phyloP scores from a whole-genome alignment of 23 tunicate genomes.

The Trididemnum miniatum region DNA sequence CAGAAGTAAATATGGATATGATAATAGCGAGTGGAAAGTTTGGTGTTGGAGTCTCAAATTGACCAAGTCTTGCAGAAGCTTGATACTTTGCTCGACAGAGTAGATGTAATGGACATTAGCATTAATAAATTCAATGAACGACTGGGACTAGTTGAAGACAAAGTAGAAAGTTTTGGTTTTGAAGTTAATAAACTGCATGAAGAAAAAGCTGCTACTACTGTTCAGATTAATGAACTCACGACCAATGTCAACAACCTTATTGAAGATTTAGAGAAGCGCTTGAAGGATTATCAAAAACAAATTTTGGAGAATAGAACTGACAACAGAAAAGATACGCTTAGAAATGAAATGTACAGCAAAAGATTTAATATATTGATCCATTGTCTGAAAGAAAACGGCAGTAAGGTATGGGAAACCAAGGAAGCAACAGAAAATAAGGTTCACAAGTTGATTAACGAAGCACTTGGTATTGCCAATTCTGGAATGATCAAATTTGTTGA shows the following conservation, averaged over 20 bases:
- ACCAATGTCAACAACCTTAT: no score
- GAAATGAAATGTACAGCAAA: not conserved
- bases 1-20: no score
- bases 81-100: not conserved
- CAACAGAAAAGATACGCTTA: not conserved
- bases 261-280: no score
- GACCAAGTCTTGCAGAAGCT: no score
- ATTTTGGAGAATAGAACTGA: not conserved
- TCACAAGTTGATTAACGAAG: not conserved
- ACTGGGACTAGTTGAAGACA: not conserved
- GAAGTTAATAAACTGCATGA: not conserved
- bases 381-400: not conserved
- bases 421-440: not conserved
- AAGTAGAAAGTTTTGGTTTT: not conserved
- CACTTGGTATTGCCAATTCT: not conserved
- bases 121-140: not conserved
- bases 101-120: not conserved
- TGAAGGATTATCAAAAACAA: no score
- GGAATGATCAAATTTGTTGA: not conserved
- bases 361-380: not conserved
- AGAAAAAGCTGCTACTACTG: not conserved
- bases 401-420: not conserved
- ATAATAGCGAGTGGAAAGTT: no score
- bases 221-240: no score
- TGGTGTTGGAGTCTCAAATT: no score